Evolutionary conservation across 2,113 vertebrate species (phyloP).

Genomic region (Phoenicopterus ruber): DNA sequence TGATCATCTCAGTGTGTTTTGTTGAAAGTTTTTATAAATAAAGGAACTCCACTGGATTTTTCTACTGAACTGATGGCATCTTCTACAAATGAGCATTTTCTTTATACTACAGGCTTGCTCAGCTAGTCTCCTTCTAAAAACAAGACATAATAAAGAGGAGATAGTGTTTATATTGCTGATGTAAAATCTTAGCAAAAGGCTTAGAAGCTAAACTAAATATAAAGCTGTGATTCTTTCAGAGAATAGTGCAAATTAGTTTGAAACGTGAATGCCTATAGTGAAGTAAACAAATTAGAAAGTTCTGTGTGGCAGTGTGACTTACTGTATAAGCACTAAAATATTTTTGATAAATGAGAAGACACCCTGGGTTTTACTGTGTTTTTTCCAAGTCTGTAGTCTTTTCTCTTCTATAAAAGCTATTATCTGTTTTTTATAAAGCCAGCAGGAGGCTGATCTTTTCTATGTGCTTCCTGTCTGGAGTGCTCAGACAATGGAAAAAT

Average conservation of each 20-base stretch:
- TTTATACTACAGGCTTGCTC: neutral
- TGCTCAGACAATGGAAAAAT: neutral
- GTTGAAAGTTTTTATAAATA: slow-evolving; percentile 6
- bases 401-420: neutral
- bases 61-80: neutral
- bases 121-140: neutral
- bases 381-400: neutral
- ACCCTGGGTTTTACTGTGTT: neutral
- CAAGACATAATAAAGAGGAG: neutral
- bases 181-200: neutral
- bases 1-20: slow-evolving; percentile 30
- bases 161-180: neutral
- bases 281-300: neutral
- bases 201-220: neutral
- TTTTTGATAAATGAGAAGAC: neutral
- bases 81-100: neutral
- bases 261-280: neutral
- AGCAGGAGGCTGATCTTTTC: neutral
- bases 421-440: neutral
- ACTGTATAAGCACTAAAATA: neutral
- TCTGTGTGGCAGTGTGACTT: neutral
- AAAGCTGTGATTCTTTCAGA: neutral
- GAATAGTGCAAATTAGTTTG: neutral
- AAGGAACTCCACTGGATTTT: neutral
- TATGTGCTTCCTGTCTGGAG: neutral